Base-by-base conservation (phyloP, 2,797 vertebrate genomes). In the Menidia menidia region DNA sequence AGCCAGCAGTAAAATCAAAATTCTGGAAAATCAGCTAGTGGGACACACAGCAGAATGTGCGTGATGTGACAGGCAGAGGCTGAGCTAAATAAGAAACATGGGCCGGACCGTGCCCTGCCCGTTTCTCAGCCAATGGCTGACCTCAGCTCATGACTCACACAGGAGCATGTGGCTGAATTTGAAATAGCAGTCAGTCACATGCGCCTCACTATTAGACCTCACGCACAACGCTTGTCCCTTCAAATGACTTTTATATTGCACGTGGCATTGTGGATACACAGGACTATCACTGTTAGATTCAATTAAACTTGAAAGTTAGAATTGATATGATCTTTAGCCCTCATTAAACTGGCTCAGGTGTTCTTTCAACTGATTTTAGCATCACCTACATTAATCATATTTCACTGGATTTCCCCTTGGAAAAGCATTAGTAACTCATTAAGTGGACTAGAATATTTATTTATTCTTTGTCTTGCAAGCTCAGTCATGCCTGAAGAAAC, bases 81-180 rank as follows among this genome's bases (percentile, higher is more conserved):
- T 11, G 64, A 73, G 80, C 88, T 89, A 89, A 88, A 87, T 87
- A 84, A 62, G 68, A 72, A 64, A 70, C 44, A 80, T 82, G 83
- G 89, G 87, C 63, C 66, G 84, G 68, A 67, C 4, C 44, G 50
- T 57, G 48, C 86, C 82, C 90, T 82, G 82, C 90, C 94, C 91
- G 64, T 53, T 33, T 63, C 75, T 91, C 71, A 35, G 64, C 94
- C 94, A 94, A 94, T 94, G 85, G 62, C 1, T 2, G 9, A 25
- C 9, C 47, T 52, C 56, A 6, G 11, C 48, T 52, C 56, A 6
- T 0, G 19, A 56, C 57, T 67, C 59, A 62, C 64, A 60, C 41
- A 5, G 13, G 30, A 25, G 60, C 67, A 64, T 33, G 19, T 3
- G 31, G 59, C 43, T 62, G 48, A 62, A 75, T 77, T 65, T 62